Conservation (phyloP, 2,797 vertebrate species). For the Holocentrus rufus region DNA sequence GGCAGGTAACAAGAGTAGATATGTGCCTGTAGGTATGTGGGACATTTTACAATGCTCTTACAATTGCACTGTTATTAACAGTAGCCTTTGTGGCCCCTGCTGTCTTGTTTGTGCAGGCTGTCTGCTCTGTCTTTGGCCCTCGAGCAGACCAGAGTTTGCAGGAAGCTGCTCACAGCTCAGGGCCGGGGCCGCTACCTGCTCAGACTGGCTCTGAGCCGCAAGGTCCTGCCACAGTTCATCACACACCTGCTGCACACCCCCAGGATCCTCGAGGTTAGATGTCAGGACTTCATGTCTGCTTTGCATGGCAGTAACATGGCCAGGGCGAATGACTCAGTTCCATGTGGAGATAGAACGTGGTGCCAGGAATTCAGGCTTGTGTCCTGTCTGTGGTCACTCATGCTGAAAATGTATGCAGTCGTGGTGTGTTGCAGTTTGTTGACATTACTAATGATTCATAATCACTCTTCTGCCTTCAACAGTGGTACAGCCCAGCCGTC, state of each 20-base stretch:
- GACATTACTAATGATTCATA: neutral
- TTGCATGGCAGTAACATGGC: neutral
- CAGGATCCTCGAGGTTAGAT: slow-evolving; percentile 78
- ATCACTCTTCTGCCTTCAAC: slow-evolving; percentile 3
- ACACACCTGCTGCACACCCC: slow-evolving; percentile 79
- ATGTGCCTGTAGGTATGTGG: neutral
- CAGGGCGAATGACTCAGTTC: too few species aligned
- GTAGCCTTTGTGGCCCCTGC: neutral
- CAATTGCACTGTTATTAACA: neutral
- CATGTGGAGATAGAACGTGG: too few species aligned
- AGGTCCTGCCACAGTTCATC: slow-evolving; percentile 77
- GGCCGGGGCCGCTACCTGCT: slow-evolving; percentile 86
- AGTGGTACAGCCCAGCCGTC: slow-evolving; percentile 83
- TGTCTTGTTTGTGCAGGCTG: slow-evolving; percentile 66
- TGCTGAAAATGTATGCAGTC: neutral
- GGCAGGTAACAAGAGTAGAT: slow-evolving; percentile 75
- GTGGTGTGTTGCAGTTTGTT: neutral
- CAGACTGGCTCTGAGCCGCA: slow-evolving; percentile 82
- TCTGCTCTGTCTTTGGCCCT: slow-evolving; percentile 78
- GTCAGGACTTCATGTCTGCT: neutral
- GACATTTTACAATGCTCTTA: too few species aligned
- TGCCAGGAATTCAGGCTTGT: too few species aligned
- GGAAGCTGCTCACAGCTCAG: slow-evolving; percentile 80
- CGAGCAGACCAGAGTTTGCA: slow-evolving; percentile 76
- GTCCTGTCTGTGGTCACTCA: neutral